Conservation (phyloP, 2,113 vertebrate species). For the Bubo scandiacus region DNA sequence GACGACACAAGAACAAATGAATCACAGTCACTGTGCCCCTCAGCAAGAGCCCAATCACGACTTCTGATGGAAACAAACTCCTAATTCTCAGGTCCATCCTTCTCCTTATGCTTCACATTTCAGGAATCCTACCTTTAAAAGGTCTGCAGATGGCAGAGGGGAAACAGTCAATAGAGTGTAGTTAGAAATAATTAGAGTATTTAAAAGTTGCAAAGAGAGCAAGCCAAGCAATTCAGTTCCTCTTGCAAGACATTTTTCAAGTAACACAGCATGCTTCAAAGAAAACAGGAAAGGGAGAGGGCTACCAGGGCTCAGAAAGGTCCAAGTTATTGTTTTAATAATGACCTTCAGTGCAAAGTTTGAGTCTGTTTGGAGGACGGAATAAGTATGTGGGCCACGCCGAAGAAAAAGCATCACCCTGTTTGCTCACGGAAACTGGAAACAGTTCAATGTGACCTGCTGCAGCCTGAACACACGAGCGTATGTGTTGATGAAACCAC, state of each 20-base stretch:
- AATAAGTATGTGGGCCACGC: rapidly evolving
- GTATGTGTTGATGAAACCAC: neutral
- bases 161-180: neutral
- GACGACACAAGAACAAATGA: neutral
- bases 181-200: neutral
- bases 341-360: neutral
- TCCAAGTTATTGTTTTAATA: neutral
- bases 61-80: neutral
- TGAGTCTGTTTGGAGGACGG: neutral
- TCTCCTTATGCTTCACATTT: neutral
- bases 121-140: neutral
- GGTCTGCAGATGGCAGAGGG: neutral
- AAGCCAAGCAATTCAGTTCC: neutral
- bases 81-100: neutral
- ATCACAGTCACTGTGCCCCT: neutral
- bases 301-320: neutral
- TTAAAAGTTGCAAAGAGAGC: neutral
- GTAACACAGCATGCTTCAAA: neutral
- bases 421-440: neutral
- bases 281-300: neutral
- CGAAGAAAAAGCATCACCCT: neutral
- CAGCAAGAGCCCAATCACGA: neutral
- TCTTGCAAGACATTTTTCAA: neutral
- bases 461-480: neutral
- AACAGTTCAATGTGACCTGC: neutral